These are phyloP conservation scores for Amiota communis DNA, from an alignment of 2,888 invertebrate species.

Conservation along the genomic window DNA sequence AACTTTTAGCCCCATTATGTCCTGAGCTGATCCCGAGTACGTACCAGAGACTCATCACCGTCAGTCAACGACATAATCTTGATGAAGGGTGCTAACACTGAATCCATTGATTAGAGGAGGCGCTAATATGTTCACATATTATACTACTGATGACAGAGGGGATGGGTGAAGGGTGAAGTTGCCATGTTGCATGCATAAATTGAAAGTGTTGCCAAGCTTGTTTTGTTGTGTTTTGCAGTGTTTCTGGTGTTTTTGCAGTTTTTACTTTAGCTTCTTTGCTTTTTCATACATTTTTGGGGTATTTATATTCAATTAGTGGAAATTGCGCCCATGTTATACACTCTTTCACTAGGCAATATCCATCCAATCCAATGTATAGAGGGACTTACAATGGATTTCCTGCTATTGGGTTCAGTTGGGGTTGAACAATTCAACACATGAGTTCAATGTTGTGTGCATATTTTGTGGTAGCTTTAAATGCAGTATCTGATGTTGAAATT, in stretches of 20 bases:
- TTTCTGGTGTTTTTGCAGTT: not conserved
- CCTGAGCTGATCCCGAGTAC: too few relatives aligned
- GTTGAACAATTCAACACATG: not conserved
- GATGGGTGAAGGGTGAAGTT: not conserved
- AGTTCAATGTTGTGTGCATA: constrained; percentile 11
- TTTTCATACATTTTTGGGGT: not conserved
- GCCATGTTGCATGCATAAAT: constrained; percentile 17
- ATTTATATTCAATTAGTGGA: constrained; percentile 25
- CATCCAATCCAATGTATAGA: constrained; percentile 1
- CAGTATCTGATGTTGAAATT: constrained; percentile 30
- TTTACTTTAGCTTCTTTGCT: not conserved
- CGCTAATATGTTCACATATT: constrained; percentile 17
- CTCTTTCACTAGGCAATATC: not conserved
- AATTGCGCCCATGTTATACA: constrained; percentile 20
- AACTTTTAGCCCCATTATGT: too few relatives aligned
- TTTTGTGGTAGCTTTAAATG: constrained; percentile 45
- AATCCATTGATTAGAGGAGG: constrained; percentile 21
- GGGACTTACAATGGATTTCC: not conserved
- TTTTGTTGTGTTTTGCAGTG: constrained; percentile 1
- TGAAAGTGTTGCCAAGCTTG: constrained; percentile 25
- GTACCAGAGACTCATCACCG: too few relatives aligned
- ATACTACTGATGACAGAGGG: not conserved
- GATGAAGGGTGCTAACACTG: constrained; percentile 12
- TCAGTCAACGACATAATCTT: too few relatives aligned
- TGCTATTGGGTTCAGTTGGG: not conserved